Base-by-base conservation (phyloP, 2,888 invertebrate species). In the Synergus japonicus region DNA sequence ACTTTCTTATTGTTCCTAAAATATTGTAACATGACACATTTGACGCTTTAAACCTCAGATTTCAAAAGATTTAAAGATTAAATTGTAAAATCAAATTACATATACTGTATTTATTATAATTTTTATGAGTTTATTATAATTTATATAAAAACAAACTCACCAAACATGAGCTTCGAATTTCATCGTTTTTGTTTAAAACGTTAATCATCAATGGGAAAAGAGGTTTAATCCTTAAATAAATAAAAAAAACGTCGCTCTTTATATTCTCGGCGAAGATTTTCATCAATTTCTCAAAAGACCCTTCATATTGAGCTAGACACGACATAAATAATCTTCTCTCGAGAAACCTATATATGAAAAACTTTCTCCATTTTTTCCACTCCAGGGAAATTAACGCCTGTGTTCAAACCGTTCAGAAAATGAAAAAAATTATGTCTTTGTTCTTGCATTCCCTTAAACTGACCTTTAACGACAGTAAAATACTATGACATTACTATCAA, bases 331-430 rank as follows among this genome's bases (percentile, higher is more conserved):
- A 58, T 58, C 18, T 18, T 10, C 58, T 58, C 58, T 18, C 3
- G 18, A 58, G 18, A 18, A 58, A 58, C 18, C 18, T 22, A 22
- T 22, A 22, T 18, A 10, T 10, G 9, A 10, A 9, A 22, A 60
- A 60, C 60, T 60, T 49, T n/a, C 22, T 4, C 22, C 9, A 60
- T 4, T 22, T 22, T 60, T 60, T 22, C 9, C n/a, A 60, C 60
- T 60, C 60, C 60, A 60, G 60, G 60, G 60, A 60, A 60, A 60
- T 60, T 60, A 60, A 22, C 22, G 60, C 22, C 22, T 22, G 22
- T 22, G 60, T 22, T 63, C 63, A 18, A 63, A 29, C 22, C 63
- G 22, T 22, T 29, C 29, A 63, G 7, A 63, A 29, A 63, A 5
- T 58, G 9, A 58, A 63, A 63, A n/a, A 58, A 29, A 29, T 3